Percentiles rank a stretch among this genome's conserved stretches.
Conservation (phyloP, 2,797 vertebrate genomes). For the Carduelis carduelis region DNA sequence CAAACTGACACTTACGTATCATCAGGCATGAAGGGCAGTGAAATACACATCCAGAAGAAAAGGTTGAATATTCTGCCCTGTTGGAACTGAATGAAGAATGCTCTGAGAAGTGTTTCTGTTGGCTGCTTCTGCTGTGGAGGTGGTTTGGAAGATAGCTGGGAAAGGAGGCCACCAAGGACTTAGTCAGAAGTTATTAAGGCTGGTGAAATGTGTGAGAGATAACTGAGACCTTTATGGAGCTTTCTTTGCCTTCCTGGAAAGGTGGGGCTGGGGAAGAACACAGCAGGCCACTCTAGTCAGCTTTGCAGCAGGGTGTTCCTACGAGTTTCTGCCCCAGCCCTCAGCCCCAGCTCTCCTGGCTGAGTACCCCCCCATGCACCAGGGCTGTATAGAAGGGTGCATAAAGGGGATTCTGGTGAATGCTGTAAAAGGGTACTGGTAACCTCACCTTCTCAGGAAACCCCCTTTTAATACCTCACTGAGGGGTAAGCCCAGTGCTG, state of each 20-base stretch:
- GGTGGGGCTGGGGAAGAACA: background rate
- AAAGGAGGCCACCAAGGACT: background rate
- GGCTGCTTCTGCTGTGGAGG: background rate
- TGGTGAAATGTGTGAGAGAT: background rate
- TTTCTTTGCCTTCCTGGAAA: background rate
- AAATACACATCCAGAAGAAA: background rate
- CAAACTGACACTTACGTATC: background rate
- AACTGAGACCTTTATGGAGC: background rate
- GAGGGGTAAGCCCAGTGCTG: background rate
- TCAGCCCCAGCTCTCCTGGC: background rate
- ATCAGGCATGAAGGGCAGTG: background rate
- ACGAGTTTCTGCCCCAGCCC: background rate
- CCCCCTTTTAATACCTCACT: background rate
- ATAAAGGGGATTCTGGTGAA: background rate
- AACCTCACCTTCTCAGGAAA: background rate
- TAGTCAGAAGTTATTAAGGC: background rate
- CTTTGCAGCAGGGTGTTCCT: background rate
- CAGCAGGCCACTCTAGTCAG: background rate
- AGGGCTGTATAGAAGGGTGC: background rate
- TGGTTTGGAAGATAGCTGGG: background rate
- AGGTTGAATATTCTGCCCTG: background rate
- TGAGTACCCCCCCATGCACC: fast-evolving
- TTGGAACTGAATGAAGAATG: background rate
- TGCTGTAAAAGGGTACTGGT: background rate
- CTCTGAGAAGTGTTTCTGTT: background rate